phyloP scores from a whole-genome alignment of 2,797 vertebrate species.

The Echeneis naucrates region DNA sequence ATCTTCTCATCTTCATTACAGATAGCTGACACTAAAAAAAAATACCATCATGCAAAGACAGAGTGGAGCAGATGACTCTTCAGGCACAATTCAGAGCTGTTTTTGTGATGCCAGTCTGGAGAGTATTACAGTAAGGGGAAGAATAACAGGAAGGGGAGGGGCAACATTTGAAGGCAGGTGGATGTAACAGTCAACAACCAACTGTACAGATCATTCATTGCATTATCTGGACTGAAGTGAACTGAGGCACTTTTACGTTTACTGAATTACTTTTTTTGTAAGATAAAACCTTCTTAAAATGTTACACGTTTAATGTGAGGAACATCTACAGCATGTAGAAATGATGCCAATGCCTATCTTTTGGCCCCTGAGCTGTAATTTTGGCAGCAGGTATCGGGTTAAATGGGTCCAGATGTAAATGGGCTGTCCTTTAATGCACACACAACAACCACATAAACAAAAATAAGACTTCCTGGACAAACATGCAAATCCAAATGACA shows the following conservation, averaged over 20 bases:
- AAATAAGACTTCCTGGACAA: neutral
- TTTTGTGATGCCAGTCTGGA: slow-evolving; percentile 22
- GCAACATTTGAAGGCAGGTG: slow-evolving; percentile 18
- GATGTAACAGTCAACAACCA: slow-evolving; percentile 33
- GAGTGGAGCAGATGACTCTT: slow-evolving; percentile 11
- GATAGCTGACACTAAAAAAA: neutral
- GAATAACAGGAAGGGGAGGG: slow-evolving; percentile 64
- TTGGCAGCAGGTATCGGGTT: neutral
- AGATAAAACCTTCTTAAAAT: neutral
- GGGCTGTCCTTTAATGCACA: neutral
- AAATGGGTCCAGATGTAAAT: neutral
- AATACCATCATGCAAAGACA: neutral
- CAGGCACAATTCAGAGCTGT: slow-evolving; percentile 6
- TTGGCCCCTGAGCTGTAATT: neutral
- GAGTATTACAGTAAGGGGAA: slow-evolving; percentile 41
- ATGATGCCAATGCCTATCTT: neutral
- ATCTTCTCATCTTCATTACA: slow-evolving; percentile 1
- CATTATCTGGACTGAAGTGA: neutral
- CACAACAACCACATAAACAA: slow-evolving; percentile 10
- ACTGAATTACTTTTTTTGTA: too few relatives aligned
- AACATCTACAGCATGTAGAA: too few relatives aligned
- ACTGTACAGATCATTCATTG: slow-evolving; percentile 3
- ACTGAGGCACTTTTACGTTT: too few relatives aligned
- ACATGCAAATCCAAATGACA: slow-evolving; percentile 22
- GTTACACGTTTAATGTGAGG: neutral